Evolutionary conservation across 2,888 invertebrate species (phyloP).

Genomic region (Nomada flava): DNA sequence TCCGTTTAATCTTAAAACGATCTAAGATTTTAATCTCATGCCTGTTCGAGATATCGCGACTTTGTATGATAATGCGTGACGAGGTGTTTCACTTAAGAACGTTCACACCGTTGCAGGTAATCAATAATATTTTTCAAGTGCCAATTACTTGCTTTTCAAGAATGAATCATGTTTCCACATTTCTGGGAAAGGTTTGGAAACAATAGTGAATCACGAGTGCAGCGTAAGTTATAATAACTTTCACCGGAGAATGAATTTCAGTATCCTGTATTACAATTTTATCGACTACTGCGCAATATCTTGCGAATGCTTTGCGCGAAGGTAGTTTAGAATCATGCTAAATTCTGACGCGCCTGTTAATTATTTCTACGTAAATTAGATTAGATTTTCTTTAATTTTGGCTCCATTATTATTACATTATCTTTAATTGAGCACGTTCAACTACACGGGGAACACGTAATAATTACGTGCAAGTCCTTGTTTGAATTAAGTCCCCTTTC

Average conservation of each 20-base stretch:
- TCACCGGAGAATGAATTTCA: neutral
- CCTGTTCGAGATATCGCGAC: neutral
- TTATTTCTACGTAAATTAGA: neutral
- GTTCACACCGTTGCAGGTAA: neutral
- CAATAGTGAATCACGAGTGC: neutral
- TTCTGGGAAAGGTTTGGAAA: neutral
- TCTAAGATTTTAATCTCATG: neutral
- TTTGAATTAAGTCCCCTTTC: no score
- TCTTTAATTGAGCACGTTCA: no score
- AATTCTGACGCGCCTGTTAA: neutral
- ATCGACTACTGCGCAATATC: neutral
- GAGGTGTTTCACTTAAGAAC: neutral
- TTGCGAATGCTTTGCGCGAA: neutral
- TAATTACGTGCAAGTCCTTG: no score
- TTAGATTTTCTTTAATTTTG: neutral
- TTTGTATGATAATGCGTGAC: neutral
- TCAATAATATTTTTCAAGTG: neutral
- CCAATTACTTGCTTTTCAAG: neutral
- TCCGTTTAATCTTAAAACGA: neutral
- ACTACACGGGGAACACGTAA: no score
- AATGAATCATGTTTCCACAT: neutral
- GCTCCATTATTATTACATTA: no score
- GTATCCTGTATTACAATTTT: neutral
- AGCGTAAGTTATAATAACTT: neutral
- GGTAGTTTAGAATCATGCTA: neutral